Base-by-base conservation (phyloP, 2,888 invertebrate species). In the Cryptosula pallasiana region DNA sequence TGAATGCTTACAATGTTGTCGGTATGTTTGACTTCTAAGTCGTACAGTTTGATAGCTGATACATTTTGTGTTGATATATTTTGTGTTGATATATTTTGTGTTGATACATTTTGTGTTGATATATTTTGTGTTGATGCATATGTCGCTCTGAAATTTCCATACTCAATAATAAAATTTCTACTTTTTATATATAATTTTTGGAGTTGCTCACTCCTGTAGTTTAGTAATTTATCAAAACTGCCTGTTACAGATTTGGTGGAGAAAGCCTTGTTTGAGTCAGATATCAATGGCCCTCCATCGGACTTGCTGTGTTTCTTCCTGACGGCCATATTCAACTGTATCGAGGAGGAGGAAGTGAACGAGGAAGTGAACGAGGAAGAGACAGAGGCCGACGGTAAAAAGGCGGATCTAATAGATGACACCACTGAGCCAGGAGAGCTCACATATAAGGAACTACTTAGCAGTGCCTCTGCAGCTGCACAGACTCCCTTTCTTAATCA, bases 291-390 rank as follows among this genome's bases (percentile, higher is more conserved):
- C 9, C 90, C 91, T 72, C 89, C 94, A 78, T 91, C 91, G 76
- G 94, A 95, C 82, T 87, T 96, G 55, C 80, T 95, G 1, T 91
- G 94, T 78, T 89, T 95, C 86, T 86, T 96, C 71, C 84, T 96
- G 69, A 89, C 89, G 0, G 90, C 92, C 0, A 89, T 95, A 78
- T 95, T 95, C 84, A 90, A 90, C 72, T 87, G 92, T 77, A 93
- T 94, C 86, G 92, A 83, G 63, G 83, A 84, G 71, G 86, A 86
- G 72, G n/a, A n/a, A n/a, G n/a, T n/a, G n/a, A n/a, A n/a, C n/a
- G n/a, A n/a, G n/a, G 84, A 83, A 54, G 81, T 80, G 58, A 83
- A 83, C 69, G 81, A 80, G 70, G 77, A 78, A 36, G 81, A 80
- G 69, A 75, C 80, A 0, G 74, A 77, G 45, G 75, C 25, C 2